phyloP scores from a whole-genome alignment of 1,140 invertebrate genomes.

The Halyomorpha halys region DNA sequence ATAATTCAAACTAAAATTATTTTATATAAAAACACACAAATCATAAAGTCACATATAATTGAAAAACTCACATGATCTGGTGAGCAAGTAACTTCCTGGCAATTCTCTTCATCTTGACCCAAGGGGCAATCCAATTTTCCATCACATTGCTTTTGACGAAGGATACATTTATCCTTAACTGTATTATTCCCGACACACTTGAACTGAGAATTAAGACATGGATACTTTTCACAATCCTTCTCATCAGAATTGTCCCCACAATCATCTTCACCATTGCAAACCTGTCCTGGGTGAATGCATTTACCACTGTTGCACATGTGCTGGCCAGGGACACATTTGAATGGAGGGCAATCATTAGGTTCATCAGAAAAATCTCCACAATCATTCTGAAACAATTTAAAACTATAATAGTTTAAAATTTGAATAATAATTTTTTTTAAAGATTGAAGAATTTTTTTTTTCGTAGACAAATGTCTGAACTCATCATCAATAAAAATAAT shows the following conservation, averaged over 20 bases:
- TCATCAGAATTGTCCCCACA: slow-evolving; percentile 56
- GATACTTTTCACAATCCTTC: slow-evolving; percentile 32
- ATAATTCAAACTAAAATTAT: too few species aligned
- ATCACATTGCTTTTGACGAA: slow-evolving; percentile 48
- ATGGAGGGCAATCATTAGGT: slow-evolving; percentile 53
- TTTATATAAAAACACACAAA: too few species aligned
- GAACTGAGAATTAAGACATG: slow-evolving; percentile 32
- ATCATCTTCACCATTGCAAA: slow-evolving; percentile 58
- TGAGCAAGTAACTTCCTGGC: slow-evolving; percentile 49
- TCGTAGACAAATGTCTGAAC: too few species aligned
- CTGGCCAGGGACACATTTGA: slow-evolving; percentile 63
- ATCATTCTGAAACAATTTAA: slow-evolving; percentile 55
- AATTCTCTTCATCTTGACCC: slow-evolving; percentile 60
- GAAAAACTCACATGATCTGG: slow-evolving; percentile 30
- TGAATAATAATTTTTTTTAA: too few species aligned
- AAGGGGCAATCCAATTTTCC: slow-evolving; percentile 53
- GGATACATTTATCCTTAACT: slow-evolving; percentile 42
- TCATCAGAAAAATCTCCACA: slow-evolving; percentile 72
- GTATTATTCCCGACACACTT: slow-evolving; percentile 33
- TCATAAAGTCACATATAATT: too few species aligned
- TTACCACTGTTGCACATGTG: slow-evolving; percentile 57
- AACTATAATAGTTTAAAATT: not conserved
- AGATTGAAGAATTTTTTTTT: too few species aligned
- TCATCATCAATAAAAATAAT: too few species aligned
- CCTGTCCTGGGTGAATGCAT: slow-evolving; percentile 56